These are phyloP conservation scores for Agrilus biguttatus DNA, from an alignment of 2,888 invertebrate species.

Conservation along the genomic window DNA sequence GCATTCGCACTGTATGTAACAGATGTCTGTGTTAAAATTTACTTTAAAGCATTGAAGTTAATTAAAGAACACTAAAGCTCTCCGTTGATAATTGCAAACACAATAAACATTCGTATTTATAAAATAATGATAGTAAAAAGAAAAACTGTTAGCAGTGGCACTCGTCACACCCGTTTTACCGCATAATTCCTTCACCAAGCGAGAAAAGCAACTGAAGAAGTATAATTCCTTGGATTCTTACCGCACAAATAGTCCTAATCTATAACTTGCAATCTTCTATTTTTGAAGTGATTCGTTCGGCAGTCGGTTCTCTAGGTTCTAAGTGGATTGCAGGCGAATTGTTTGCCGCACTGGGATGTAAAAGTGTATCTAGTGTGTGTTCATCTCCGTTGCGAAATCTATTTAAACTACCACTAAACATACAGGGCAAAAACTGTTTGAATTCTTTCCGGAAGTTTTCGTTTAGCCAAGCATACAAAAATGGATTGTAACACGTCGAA, in stretches of 20 bases:
- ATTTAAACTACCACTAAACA: constrained; percentile 20
- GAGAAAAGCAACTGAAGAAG: no score
- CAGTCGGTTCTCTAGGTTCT: constrained; percentile 23
- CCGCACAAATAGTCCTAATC: constrained; percentile 4
- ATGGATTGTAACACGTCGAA: constrained; percentile 92
- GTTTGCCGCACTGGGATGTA: constrained; percentile 18
- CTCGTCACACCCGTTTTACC: no score
- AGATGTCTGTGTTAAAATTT: no score
- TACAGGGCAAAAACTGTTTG: constrained; percentile 57
- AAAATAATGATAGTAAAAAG: no score
- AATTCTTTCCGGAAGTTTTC: constrained; percentile 92
- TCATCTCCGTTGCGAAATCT: constrained; percentile 21
- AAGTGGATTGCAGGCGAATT: constrained; percentile 21
- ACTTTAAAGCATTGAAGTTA: no score
- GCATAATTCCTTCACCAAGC: no score
- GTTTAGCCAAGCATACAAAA: constrained; percentile 95
- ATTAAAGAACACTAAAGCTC: no score
- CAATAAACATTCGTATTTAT: no score
- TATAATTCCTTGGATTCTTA: neutral
- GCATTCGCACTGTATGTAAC: no score
- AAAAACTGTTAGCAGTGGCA: no score
- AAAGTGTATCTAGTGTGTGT: constrained; percentile 22
- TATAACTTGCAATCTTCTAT: constrained; percentile 20
- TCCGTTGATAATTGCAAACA: no score
- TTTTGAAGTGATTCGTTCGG: constrained; percentile 17